Evolutionary conservation across 2,888 invertebrate species (phyloP).

Genomic region (Tholera decimalis): DNA sequence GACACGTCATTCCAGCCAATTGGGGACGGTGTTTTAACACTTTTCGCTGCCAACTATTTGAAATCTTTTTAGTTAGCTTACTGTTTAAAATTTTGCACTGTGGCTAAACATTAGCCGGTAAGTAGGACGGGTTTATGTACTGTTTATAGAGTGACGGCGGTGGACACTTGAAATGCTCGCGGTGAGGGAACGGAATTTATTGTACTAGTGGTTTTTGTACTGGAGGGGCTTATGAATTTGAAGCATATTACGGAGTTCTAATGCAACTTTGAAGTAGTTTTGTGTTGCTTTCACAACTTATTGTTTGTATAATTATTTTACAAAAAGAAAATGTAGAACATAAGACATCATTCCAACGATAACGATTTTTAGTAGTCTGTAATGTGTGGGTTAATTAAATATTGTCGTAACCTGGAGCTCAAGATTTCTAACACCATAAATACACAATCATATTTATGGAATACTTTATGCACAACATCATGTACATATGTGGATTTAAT

Average conservation of each 20-base stretch:
- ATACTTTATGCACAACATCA: too few relatives aligned
- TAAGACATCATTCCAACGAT: background rate
- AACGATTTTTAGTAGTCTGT: background rate
- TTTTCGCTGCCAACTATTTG: too few relatives aligned
- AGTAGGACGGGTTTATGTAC: constrained; percentile 47
- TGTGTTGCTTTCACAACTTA: background rate
- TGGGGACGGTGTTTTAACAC: too few relatives aligned
- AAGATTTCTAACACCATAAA: background rate
- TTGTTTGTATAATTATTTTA: too few relatives aligned
- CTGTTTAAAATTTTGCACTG: constrained; percentile 3
- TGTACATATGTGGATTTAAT: too few relatives aligned
- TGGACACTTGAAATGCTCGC: constrained; percentile 32
- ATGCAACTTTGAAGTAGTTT: background rate
- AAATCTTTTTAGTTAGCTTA: constrained; percentile 13
- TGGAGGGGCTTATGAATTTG: constrained; percentile 1
- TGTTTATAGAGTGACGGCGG: constrained; percentile 45
- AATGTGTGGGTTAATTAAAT: too few relatives aligned
- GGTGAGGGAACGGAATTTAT: constrained; percentile 31
- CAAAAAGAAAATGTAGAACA: too few relatives aligned
- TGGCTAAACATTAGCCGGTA: constrained; percentile 40
- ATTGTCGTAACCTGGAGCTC: too few relatives aligned
- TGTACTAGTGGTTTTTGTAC: constrained; percentile 4
- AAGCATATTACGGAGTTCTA: background rate
- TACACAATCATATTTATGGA: background rate
- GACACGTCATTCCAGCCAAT: too few relatives aligned